phyloP scores from a whole-genome alignment of 2,797 vertebrate genomes.

The Muscicapa comitata region DNA sequence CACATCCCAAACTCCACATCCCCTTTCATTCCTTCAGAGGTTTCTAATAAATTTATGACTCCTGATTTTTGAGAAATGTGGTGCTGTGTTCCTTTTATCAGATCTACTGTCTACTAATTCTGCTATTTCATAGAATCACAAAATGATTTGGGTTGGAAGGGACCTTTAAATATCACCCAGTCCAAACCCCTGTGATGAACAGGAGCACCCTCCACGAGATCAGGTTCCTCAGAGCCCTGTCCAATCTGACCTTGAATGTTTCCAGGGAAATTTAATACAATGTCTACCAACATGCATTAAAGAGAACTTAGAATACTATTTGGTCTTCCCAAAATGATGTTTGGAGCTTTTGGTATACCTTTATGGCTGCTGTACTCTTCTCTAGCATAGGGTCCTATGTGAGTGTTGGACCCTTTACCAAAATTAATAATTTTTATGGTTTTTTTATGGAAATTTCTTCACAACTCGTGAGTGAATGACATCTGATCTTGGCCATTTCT shows the following conservation, averaged over 20 bases:
- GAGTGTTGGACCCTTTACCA: background rate
- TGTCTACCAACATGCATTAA: rapidly evolving
- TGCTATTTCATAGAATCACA: background rate
- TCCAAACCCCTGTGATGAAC: background rate
- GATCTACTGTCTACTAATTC: background rate
- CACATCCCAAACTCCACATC: background rate
- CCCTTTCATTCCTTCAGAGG: background rate
- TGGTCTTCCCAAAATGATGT: background rate
- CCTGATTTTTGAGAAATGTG: background rate
- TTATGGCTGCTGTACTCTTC: background rate
- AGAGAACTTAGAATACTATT: background rate
- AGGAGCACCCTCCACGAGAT: background rate
- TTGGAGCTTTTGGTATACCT: background rate
- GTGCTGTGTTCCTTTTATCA: background rate
- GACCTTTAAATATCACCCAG: background rate
- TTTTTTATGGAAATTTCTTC: background rate
- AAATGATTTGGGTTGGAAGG: background rate
- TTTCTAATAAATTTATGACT: background rate
- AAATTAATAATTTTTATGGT: background rate
- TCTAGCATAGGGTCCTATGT: background rate
- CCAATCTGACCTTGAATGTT: background rate
- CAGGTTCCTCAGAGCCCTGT: background rate
- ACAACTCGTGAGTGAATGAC: background rate
- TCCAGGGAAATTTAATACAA: background rate
- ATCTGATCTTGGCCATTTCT: background rate